phyloP scores from a whole-genome alignment of 1,140 invertebrate genomes.

The Zaprionus gabonicus region DNA sequence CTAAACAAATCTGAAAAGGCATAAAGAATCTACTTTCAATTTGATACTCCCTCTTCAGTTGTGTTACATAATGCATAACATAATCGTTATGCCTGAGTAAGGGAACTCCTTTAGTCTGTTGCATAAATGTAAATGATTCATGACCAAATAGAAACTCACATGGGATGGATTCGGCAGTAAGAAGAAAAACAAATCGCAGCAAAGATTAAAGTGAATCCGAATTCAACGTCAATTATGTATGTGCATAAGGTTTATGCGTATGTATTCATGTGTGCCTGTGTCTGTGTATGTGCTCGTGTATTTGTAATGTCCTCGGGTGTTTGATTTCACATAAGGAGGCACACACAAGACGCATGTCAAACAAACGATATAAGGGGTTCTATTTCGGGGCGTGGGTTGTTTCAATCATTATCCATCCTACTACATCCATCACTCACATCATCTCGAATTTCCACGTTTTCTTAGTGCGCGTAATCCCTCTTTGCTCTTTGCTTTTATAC shows the following conservation, averaged over 20 bases:
- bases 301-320: slow-evolving; percentile 49
- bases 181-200: slow-evolving; percentile 55
- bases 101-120: slow-evolving; percentile 8
- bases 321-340: slow-evolving; percentile 40
- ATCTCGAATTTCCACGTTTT: slow-evolving; percentile 22
- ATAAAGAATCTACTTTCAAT: not conserved
- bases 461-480: slow-evolving; percentile 33
- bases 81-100: not conserved
- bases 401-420: slow-evolving; percentile 52
- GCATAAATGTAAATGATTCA: slow-evolving; percentile 60
- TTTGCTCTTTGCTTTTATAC: slow-evolving; percentile 57
- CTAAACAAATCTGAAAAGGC: not conserved
- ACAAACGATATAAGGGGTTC: slow-evolving; percentile 40
- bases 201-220: slow-evolving; percentile 63
- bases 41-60: not conserved
- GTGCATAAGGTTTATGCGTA: slow-evolving; percentile 39
- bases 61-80: not conserved
- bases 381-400: slow-evolving; percentile 8
- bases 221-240: slow-evolving; percentile 64
- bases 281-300: slow-evolving; percentile 18
- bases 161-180: slow-evolving; percentile 23
- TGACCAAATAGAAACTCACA: slow-evolving; percentile 46
- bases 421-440: slow-evolving; percentile 21
- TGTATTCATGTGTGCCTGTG: slow-evolving; percentile 8
- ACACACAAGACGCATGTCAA: not conserved